These are phyloP conservation scores for Sarcophaga carnaria DNA, from an alignment of 2,888 invertebrate genomes.

Conservation along the genomic window DNA sequence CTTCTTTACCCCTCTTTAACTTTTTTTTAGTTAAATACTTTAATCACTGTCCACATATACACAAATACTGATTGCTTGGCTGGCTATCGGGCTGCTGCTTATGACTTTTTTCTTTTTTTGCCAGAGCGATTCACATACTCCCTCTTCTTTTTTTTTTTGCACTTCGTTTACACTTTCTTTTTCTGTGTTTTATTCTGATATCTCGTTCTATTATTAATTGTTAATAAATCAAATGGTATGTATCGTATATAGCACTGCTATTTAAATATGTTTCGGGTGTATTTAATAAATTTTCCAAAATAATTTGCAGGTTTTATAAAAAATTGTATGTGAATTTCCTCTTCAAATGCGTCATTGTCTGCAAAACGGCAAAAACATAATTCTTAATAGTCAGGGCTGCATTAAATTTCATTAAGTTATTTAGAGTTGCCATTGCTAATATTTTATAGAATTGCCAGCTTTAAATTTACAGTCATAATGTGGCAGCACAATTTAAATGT, in stretches of 20 bases:
- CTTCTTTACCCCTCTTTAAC: slow-evolving; percentile 28
- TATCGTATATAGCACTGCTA: not conserved
- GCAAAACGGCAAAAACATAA: slow-evolving; percentile 52
- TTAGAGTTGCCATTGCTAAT: not conserved
- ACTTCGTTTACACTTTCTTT: slow-evolving; percentile 48
- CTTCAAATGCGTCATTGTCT: slow-evolving; percentile 67
- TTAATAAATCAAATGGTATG: not conserved
- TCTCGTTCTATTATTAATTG: not conserved
- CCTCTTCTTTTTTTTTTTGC: slow-evolving; percentile 53
- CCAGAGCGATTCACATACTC: slow-evolving; percentile 54
- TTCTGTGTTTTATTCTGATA: slow-evolving; percentile 3
- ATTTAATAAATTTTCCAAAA: slow-evolving; percentile 12
- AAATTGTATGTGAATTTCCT: slow-evolving; percentile 42
- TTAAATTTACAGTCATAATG: not conserved
- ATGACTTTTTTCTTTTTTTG: slow-evolving; percentile 32
- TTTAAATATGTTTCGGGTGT: not conserved
- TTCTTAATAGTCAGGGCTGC: slow-evolving; percentile 10
- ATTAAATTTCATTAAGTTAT: not conserved
- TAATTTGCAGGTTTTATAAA: slow-evolving; percentile 23
- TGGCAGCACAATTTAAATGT: no score
- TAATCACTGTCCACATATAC: slow-evolving; percentile 61
- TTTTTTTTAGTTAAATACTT: slow-evolving; percentile 30
- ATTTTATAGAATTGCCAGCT: not conserved
- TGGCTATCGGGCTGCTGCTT: slow-evolving; percentile 52
- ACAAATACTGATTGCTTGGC: slow-evolving; percentile 62